phyloP scores from a whole-genome alignment of 35 echinoderm and acorn worm genomes.

The Strongylocentrotus purpuratus region DNA sequence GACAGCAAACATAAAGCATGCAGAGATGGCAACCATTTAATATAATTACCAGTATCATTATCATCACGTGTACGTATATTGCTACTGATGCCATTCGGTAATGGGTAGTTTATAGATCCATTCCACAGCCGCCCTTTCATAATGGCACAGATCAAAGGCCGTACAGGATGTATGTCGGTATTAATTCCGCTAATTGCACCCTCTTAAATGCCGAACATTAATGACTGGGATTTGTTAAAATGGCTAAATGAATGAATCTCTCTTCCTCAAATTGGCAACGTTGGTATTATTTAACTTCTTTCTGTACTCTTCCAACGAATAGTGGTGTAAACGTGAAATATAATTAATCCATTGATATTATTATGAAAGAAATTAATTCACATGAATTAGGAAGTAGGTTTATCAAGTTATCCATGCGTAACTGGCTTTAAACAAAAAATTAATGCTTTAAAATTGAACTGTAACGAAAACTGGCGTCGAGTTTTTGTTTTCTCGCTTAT shows the following conservation, averaged over 20 bases:
- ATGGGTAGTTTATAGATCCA: not conserved
- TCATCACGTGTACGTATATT: not conserved
- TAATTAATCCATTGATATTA: too few species aligned
- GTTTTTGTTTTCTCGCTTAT: too few species aligned
- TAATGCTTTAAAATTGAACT: too few species aligned
- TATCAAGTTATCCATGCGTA: too few species aligned
- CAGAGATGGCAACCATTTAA: not conserved
- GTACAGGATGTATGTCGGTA: not conserved
- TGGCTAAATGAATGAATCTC: not conserved
- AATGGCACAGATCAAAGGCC: not conserved
- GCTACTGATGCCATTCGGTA: not conserved
- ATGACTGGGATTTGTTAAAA: not conserved
- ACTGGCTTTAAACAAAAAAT: too few species aligned
- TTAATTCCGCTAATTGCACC: not conserved
- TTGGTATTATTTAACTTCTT: not conserved
- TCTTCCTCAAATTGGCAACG: not conserved
- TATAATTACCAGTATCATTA: not conserved
- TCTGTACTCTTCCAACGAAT: not conserved
- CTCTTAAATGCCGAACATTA: not conserved
- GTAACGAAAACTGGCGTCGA: too few species aligned
- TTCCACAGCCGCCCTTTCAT: not conserved
- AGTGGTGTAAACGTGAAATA: too few species aligned
- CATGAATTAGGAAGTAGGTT: too few species aligned
- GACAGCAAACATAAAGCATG: not conserved
- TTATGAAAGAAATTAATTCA: too few species aligned